Conservation (phyloP, 64 coral and sea anemone genomes). For the Dendronephthya gigantea region DNA sequence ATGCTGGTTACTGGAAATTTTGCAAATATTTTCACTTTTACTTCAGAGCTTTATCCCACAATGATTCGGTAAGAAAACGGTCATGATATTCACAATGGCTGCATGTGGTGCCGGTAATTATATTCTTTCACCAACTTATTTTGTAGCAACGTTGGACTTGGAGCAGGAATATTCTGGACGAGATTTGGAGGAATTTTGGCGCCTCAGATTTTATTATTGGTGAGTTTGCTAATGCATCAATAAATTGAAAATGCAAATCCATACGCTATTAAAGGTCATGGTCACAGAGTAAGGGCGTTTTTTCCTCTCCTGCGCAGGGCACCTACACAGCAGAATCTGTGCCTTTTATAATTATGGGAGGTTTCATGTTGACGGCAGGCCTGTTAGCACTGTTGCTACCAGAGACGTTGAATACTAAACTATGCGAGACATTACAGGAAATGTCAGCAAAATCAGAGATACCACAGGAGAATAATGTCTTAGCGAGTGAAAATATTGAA, state of each 20-base stretch:
- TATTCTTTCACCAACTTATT: too few species aligned
- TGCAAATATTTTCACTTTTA: background rate
- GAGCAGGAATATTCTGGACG: slow-evolving; percentile 5
- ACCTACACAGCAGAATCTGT: background rate
- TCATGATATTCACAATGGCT: too few species aligned
- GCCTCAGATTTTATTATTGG: background rate
- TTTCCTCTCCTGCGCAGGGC: too few species aligned
- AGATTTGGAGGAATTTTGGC: background rate
- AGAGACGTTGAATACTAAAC: background rate
- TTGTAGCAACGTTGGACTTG: background rate
- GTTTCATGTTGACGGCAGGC: background rate
- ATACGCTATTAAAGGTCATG: too few species aligned
- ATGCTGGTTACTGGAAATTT: background rate
- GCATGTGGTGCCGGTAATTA: too few species aligned
- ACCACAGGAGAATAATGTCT: background rate
- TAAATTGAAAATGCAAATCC: too few species aligned
- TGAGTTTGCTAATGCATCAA: background rate
- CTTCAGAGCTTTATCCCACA: background rate
- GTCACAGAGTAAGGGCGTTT: too few species aligned
- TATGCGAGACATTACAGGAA: background rate
- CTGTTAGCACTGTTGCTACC: background rate
- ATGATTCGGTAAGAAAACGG: background rate
- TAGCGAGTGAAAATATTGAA: background rate
- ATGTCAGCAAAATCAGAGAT: background rate
- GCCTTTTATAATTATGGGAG: background rate